phyloP scores from a whole-genome alignment of 2,888 invertebrate species.

The Papilio demoleus region DNA sequence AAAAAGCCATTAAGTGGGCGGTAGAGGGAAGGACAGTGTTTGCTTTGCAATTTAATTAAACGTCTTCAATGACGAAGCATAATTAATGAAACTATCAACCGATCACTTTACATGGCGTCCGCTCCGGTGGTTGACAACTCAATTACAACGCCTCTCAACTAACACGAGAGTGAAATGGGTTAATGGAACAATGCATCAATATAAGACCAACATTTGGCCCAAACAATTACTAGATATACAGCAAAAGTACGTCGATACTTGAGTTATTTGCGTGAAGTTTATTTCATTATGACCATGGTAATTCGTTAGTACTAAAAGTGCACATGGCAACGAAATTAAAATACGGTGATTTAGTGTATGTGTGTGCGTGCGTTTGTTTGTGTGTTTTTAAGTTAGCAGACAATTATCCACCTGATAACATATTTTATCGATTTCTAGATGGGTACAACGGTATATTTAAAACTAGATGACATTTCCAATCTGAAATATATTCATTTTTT shows the following conservation, averaged over 20 bases:
- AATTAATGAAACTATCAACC: constrained; percentile 28
- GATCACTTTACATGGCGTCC: constrained; percentile 12
- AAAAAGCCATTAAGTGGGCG: not conserved
- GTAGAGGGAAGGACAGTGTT: constrained; percentile 18
- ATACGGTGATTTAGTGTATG: too few relatives aligned
- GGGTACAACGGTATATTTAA: not conserved
- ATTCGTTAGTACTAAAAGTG: not conserved
- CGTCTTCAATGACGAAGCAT: constrained; percentile 20
- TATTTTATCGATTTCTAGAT: constrained; percentile 17
- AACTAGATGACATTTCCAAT: not conserved
- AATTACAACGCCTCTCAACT: constrained; percentile 6
- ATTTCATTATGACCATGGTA: too few relatives aligned
- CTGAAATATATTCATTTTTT: constrained; percentile 10
- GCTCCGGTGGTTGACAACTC: constrained; percentile 17
- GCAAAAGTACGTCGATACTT: too few relatives aligned
- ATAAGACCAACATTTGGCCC: not conserved
- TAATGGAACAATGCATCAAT: not conserved
- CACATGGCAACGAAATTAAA: too few relatives aligned
- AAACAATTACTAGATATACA: not conserved
- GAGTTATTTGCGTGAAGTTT: too few relatives aligned
- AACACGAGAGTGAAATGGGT: not conserved
- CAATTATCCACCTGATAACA: not conserved
- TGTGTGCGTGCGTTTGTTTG: too few relatives aligned
- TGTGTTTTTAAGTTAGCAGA: not conserved
- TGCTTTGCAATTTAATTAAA: constrained; percentile 36